Conservation (phyloP, 2,888 invertebrate genomes). For the Habroteleia sp. region DNA sequence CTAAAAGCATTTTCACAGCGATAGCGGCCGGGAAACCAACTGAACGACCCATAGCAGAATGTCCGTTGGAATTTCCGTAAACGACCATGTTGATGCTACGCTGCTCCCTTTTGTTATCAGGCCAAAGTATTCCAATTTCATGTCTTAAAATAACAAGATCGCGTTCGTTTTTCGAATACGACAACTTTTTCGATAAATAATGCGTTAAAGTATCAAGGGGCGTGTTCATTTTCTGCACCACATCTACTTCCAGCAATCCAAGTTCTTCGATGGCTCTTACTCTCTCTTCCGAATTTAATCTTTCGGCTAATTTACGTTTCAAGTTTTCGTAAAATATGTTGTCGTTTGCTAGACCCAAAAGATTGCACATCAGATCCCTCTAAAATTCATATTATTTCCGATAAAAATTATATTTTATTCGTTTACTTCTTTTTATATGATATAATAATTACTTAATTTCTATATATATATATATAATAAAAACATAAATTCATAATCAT, state of each 20-base stretch:
- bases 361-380: slow-evolving; percentile 92
- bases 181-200: slow-evolving; percentile 91
- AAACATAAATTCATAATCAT: too few species aligned
- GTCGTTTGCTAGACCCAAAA: slow-evolving; percentile 90
- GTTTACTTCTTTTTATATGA: too few species aligned
- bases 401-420: too few species aligned
- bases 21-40: slow-evolving; percentile 97
- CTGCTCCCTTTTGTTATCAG: slow-evolving; percentile 90
- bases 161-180: slow-evolving; percentile 90
- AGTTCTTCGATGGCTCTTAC: slow-evolving; percentile 91
- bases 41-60: slow-evolving; percentile 98
- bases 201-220: slow-evolving; percentile 96
- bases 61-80: slow-evolving; percentile 91
- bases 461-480: too few species aligned
- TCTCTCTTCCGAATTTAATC: slow-evolving; percentile 87
- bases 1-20: slow-evolving; percentile 97
- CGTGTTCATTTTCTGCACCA: slow-evolving; percentile 90
- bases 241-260: slow-evolving; percentile 92
- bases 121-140: slow-evolving; percentile 95
- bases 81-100: slow-evolving; percentile 93
- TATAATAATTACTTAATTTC: too few species aligned
- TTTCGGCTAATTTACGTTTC: slow-evolving; percentile 90
- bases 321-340: slow-evolving; percentile 97
- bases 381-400: too few species aligned
- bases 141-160: slow-evolving; percentile 97